Evolutionary conservation across 2,113 vertebrate species (phyloP).

Genomic region (Lampris incognitus): DNA sequence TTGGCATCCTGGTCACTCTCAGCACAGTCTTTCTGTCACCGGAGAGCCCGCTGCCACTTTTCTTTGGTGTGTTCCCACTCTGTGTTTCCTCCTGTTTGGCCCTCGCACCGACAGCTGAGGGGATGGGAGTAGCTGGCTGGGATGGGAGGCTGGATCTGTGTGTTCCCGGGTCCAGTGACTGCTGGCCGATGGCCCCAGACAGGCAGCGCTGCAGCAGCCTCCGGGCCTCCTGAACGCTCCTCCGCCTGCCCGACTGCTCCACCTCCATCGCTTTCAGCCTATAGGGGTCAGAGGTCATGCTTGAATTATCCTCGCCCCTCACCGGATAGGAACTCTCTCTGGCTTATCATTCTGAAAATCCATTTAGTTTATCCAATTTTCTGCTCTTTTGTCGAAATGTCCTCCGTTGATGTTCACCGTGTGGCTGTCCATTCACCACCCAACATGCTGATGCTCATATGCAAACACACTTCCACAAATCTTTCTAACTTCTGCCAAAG

Average conservation of each 20-base stretch:
- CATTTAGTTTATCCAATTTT: too few relatives aligned
- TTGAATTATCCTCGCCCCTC: background rate
- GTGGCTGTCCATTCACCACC: too few relatives aligned
- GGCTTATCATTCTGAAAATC: too few relatives aligned
- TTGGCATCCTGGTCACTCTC: background rate
- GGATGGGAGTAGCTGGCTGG: background rate
- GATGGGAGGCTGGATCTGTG: background rate
- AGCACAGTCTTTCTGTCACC: too few relatives aligned
- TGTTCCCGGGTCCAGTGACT: background rate
- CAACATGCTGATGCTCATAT: background rate
- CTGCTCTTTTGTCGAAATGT: too few relatives aligned
- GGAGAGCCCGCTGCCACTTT: background rate
- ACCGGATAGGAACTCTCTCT: background rate
- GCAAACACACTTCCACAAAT: background rate
- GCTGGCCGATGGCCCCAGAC: constrained; percentile 44
- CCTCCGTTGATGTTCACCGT: too few relatives aligned
- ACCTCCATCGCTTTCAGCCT: constrained; percentile 7
- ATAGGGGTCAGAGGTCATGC: background rate
- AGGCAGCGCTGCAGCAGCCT: constrained; percentile 44
- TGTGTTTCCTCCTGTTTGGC: background rate
- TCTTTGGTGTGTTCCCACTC: background rate
- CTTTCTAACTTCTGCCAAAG: too few relatives aligned
- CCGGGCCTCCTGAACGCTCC: constrained; percentile 25
- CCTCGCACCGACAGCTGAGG: background rate
- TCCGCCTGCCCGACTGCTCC: constrained; percentile 12